phyloP scores from a whole-genome alignment of 2,888 invertebrate species.

The Pteria penguin region DNA sequence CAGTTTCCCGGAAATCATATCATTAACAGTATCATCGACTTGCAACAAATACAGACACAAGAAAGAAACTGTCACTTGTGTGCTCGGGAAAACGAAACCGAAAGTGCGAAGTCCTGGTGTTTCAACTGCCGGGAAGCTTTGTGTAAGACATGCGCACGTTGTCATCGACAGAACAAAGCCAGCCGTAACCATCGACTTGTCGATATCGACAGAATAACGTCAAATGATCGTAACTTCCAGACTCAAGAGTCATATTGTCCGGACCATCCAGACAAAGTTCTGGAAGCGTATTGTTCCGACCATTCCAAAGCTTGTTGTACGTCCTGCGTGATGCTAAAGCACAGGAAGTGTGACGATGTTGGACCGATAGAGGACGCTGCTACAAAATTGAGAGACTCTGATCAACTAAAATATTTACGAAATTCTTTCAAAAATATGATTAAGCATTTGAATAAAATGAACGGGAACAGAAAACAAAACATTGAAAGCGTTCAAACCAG shows the following conservation, averaged over 20 bases:
- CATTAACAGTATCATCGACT: not conserved
- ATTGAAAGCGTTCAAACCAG: no score
- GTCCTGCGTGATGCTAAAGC: not conserved
- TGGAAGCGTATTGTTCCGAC: constrained; percentile 15
- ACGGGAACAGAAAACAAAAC: no score
- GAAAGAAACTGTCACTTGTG: constrained; percentile 1
- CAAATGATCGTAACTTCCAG: no score
- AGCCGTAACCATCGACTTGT: no score
- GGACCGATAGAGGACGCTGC: constrained; percentile 1
- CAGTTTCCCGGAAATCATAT: not conserved
- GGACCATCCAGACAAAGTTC: not conserved
- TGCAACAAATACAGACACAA: not conserved
- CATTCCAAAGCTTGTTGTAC: constrained; percentile 2
- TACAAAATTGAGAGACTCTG: not conserved
- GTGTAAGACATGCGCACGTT: not conserved
- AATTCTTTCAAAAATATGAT: no score
- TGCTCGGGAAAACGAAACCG: not conserved
- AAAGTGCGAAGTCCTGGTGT: not conserved
- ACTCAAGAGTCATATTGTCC: no score
- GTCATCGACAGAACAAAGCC: no score
- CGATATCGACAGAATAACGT: no score
- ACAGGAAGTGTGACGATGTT: constrained; percentile 12
- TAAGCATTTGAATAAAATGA: no score
- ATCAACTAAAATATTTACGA: no score
- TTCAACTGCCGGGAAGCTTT: not conserved